Conservation (phyloP, 1,140 invertebrate species). For the Cherax quadricarinatus region DNA sequence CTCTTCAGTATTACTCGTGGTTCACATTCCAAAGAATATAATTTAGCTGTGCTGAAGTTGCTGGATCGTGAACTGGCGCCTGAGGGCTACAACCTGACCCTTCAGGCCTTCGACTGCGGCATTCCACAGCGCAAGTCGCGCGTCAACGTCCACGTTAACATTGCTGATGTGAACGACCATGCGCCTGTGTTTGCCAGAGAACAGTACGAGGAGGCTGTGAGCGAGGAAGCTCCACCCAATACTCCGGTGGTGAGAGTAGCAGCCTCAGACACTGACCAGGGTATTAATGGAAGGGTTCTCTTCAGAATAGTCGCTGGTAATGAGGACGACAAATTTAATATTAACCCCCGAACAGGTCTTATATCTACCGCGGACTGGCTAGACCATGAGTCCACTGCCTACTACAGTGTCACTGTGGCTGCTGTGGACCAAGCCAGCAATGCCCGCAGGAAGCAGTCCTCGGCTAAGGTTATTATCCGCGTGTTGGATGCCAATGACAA, state of each 20-base stretch:
- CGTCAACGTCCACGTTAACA: conserved; percentile 85
- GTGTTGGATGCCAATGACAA: conserved; percentile 95
- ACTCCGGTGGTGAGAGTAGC: conserved; percentile 91
- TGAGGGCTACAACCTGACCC: conserved; percentile 89
- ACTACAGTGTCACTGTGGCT: conserved; percentile 93
- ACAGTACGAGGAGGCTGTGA: conserved; percentile 90
- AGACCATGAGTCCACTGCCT: conserved; percentile 91
- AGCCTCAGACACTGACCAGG: conserved; percentile 90
- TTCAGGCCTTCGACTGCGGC: conserved; percentile 90
- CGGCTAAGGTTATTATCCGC: conserved; percentile 92
- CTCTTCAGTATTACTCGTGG: conserved; percentile 85
- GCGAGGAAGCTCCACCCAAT: conserved; percentile 91
- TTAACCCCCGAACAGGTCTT: conserved; percentile 93
- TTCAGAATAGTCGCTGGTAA: conserved; percentile 95
- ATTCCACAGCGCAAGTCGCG: conserved; percentile 85
- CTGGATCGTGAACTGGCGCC: conserved; percentile 86
- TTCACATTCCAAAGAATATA: conserved; percentile 78
- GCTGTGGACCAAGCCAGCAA: conserved; percentile 92
- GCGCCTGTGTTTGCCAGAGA: conserved; percentile 91
- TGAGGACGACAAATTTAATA: conserved; percentile 90
- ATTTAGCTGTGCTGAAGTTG: conserved; percentile 84
- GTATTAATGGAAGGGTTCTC: conserved; percentile 88
- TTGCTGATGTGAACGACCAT: conserved; percentile 91
- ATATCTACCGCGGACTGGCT: conserved; percentile 89
- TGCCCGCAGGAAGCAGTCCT: conserved; percentile 89